A percentile compares a stretch with the other conserved stretches of the same genome.
phyloP scores from a whole-genome alignment of 2,888 invertebrate species.

The Stenichneumon culpator region DNA sequence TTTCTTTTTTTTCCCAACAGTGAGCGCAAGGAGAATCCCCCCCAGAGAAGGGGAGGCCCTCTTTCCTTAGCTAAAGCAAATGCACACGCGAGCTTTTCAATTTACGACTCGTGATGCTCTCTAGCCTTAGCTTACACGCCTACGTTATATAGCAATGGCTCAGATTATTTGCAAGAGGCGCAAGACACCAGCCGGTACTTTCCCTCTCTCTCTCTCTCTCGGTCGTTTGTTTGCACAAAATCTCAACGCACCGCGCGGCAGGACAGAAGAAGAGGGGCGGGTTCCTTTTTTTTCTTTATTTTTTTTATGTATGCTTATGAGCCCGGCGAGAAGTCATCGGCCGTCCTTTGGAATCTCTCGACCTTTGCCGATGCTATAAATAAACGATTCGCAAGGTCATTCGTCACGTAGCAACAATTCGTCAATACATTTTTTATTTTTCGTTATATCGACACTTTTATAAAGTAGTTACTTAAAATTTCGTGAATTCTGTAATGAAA shows the following conservation, averaged over 20 bases:
- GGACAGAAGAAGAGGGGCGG: slow-evolving; percentile 22
- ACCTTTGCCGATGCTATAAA: slow-evolving; percentile 17
- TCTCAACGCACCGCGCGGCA: slow-evolving; percentile 75
- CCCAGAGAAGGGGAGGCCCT: not conserved
- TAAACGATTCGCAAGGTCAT: slow-evolving; percentile 12
- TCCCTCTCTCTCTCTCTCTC: slow-evolving; percentile 14
- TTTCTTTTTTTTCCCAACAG: slow-evolving; percentile 30
- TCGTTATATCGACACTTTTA: not conserved
- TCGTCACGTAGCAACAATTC: slow-evolving; percentile 16
- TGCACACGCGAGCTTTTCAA: slow-evolving; percentile 73
- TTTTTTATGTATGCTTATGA: slow-evolving; percentile 29
- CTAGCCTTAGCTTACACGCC: slow-evolving; percentile 47
- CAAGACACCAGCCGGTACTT: slow-evolving; percentile 44
- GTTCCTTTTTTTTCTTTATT: not conserved
- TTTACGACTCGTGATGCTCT: slow-evolving; percentile 68
- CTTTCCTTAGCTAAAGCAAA: slow-evolving; percentile 63
- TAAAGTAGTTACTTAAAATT: not conserved
- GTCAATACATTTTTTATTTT: slow-evolving; percentile 18
- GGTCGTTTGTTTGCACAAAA: slow-evolving; percentile 79
- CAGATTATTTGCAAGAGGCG: slow-evolving; percentile 42
- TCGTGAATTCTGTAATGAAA: not conserved
- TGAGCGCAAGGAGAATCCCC: slow-evolving; percentile 37
- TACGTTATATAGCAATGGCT: slow-evolving; percentile 31
- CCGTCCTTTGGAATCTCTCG: slow-evolving; percentile 76
- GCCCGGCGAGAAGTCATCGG: slow-evolving; percentile 76